A percentile compares a stretch with the other conserved stretches of the same genome.
These are phyloP conservation scores for Axinella damicornis DNA, from an alignment of 37 sponge, comb jelly and placozoan species.

Conservation along the genomic window DNA sequence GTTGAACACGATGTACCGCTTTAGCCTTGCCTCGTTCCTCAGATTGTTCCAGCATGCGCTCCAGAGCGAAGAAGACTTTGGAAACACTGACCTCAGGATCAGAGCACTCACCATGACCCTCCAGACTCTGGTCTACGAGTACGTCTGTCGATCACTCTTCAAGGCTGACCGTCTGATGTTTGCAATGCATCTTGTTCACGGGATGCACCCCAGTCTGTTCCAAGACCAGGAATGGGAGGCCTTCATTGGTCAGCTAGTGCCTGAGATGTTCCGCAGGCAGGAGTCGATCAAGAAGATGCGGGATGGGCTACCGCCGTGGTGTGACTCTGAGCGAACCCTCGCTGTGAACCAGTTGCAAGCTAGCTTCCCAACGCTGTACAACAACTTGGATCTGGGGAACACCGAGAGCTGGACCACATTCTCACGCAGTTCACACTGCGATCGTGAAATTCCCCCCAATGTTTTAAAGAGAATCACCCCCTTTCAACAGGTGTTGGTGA, in stretches of 20 bases:
- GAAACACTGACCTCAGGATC: slow-evolving; percentile 83
- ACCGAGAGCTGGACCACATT: slow-evolving; percentile 80
- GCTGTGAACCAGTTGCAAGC: slow-evolving; percentile 68
- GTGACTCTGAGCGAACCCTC: slow-evolving; percentile 63
- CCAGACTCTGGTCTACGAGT: slow-evolving; percentile 83
- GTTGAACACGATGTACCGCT: slow-evolving; percentile 95
- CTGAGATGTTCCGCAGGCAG: slow-evolving; percentile 54
- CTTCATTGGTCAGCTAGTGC: slow-evolving; percentile 84
- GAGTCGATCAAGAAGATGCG: slow-evolving; percentile 62
- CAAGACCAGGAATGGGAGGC: slow-evolving; percentile 87
- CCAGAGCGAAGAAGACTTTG: slow-evolving; percentile 61
- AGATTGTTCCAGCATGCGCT: slow-evolving; percentile 89
- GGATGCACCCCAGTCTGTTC: slow-evolving; percentile 89
- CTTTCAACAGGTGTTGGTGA: slow-evolving; percentile 90
- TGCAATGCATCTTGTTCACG: slow-evolving; percentile 93
- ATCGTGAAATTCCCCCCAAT: slow-evolving; percentile 82
- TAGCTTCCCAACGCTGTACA: slow-evolving; percentile 67
- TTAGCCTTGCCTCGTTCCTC: slow-evolving; percentile 91
- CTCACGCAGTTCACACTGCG: slow-evolving; percentile 83
- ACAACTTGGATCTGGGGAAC: slow-evolving; percentile 74
- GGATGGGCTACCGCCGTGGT: slow-evolving; percentile 86
- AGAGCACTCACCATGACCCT: slow-evolving; percentile 66
- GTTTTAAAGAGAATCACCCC: slow-evolving; percentile 81
- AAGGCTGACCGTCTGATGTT: slow-evolving; percentile 94
- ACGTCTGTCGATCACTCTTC: slow-evolving; percentile 90